phyloP scores from a whole-genome alignment of 2,113 vertebrate species.

The Lutjanus erythropterus region DNA sequence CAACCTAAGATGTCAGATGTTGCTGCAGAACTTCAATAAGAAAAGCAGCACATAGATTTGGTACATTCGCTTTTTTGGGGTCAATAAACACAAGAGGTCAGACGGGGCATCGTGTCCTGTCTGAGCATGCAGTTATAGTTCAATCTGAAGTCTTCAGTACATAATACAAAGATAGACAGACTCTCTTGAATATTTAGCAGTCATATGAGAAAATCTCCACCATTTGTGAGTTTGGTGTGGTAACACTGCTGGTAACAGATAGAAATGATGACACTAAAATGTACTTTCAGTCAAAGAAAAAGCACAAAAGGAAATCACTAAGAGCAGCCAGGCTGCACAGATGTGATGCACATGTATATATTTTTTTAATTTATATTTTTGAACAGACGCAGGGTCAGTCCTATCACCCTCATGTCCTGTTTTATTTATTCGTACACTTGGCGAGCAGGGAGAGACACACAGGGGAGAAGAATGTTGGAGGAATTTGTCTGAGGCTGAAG shows the following conservation, averaged over 20 bases:
- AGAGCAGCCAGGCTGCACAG: neutral
- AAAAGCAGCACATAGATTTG: neutral
- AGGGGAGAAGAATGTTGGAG: neutral
- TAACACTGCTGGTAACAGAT: neutral
- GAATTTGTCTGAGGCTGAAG: conserved; percentile 1
- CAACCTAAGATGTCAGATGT: neutral
- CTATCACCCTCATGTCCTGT: neutral
- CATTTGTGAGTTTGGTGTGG: neutral
- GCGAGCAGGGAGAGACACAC: neutral
- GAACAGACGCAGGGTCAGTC: neutral
- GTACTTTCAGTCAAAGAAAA: neutral
- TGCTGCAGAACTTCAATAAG: neutral
- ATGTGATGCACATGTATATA: neutral
- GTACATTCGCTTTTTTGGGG: neutral
- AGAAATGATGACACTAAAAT: neutral
- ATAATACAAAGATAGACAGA: neutral
- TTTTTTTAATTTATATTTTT: no score
- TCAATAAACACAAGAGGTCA: neutral
- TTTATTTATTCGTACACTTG: conserved; percentile 10
- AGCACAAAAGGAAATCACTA: neutral
- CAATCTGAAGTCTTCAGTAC: neutral
- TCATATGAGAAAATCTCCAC: neutral
- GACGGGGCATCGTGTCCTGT: neutral
- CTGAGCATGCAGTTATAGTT: neutral
- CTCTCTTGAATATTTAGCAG: neutral